Percentiles rank a stretch among this genome's conserved stretches.
Conservation (phyloP, 2,888 invertebrate species). For the Rhimphoctona megacephalus region DNA sequence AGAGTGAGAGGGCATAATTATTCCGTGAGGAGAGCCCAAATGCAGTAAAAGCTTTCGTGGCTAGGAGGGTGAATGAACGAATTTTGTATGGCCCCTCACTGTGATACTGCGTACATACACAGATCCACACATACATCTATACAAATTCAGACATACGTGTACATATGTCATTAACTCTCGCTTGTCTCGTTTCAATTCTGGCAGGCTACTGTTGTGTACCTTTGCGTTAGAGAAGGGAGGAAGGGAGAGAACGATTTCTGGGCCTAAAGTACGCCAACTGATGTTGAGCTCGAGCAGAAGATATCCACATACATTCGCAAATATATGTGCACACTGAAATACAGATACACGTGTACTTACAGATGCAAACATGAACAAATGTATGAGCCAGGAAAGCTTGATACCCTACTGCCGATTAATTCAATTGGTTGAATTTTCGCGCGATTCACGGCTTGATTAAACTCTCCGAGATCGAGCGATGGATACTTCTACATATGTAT, state of each 20-base stretch:
- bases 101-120: neutral
- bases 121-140: too few relatives aligned
- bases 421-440: constrained; percentile 68
- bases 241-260: constrained; percentile 22
- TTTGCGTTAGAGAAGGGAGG: constrained; percentile 10
- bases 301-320: neutral
- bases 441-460: constrained; percentile 68
- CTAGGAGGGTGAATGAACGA: constrained; percentile 26
- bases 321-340: neutral
- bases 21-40: constrained; percentile 44
- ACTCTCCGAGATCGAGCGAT: constrained; percentile 59
- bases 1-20: constrained; percentile 40
- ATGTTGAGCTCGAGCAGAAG: constrained; percentile 29
- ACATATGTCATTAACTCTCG: constrained; percentile 24
- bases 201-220: constrained; percentile 38
- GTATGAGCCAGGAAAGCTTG: constrained; percentile 50
- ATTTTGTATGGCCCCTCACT: constrained; percentile 24
- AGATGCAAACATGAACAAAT: constrained; percentile 5
- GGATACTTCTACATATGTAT: constrained; percentile 11
- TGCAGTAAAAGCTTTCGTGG: constrained; percentile 63
- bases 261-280: constrained; percentile 38
- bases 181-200: constrained; percentile 56
- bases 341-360: too few relatives aligned
- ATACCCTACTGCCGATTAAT: constrained; percentile 61
- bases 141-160: too few relatives aligned